Evolutionary conservation across 2,888 invertebrate species (phyloP).

Genomic region (Dryadula phaetusa): DNA sequence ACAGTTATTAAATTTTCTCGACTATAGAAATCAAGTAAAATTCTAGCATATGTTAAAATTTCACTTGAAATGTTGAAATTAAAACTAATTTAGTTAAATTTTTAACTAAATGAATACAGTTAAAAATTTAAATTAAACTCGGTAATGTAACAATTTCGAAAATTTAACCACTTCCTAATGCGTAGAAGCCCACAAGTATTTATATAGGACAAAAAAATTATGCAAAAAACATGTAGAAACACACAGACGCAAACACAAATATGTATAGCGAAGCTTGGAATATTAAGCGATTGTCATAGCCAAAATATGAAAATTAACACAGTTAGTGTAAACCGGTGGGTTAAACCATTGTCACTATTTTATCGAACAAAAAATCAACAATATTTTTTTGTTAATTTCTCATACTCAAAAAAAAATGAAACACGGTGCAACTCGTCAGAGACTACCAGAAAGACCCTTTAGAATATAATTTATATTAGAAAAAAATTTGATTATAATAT

Average conservation of each 20-base stretch:
- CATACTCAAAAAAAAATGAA: too few relatives aligned
- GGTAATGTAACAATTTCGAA: not conserved
- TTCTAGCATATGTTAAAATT: not conserved
- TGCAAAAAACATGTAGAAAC: not conserved
- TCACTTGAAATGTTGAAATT: not conserved
- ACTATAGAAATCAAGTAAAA: not conserved
- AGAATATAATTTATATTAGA: too few relatives aligned
- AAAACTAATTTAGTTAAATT: not conserved
- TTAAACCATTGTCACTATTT: not conserved
- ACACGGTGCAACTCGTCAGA: too few relatives aligned
- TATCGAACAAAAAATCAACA: not conserved
- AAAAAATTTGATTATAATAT: too few relatives aligned
- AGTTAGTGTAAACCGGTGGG: not conserved
- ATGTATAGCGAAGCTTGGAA: not conserved
- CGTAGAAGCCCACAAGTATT: not conserved
- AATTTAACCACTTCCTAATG: not conserved
- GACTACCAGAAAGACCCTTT: too few relatives aligned
- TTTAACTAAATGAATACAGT: not conserved
- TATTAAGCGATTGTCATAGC: not conserved
- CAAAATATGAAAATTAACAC: not conserved
- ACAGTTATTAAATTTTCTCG: not conserved
- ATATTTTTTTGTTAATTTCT: too few relatives aligned
- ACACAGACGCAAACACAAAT: not conserved
- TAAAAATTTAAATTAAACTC: not conserved
- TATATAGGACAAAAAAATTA: not conserved